phyloP scores from a whole-genome alignment of 2,888 invertebrate genomes.

The Cryptus viduatorius region DNA sequence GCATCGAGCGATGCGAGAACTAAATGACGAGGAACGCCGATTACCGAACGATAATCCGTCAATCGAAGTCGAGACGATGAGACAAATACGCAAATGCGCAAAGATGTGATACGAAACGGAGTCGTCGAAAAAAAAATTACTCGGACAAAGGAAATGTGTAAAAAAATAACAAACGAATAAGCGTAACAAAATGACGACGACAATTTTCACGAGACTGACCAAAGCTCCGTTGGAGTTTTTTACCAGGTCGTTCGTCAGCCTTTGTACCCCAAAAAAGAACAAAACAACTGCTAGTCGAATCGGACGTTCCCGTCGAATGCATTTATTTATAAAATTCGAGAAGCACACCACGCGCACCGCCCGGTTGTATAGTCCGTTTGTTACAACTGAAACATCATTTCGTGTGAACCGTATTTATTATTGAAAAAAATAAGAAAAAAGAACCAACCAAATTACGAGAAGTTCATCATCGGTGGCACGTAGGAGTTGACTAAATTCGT shows the following conservation, averaged over 20 bases:
- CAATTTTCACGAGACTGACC: slow-evolving; percentile 54
- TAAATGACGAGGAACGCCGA: slow-evolving; percentile 26
- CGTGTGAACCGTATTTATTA: not conserved
- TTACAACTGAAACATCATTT: not conserved
- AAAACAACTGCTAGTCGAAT: slow-evolving; percentile 56
- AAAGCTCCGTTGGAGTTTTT: not conserved
- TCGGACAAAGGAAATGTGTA: slow-evolving; percentile 1
- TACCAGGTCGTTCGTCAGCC: slow-evolving; percentile 30
- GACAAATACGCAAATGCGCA: slow-evolving; percentile 3
- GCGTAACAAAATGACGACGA: slow-evolving; percentile 1
- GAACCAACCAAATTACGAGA: not conserved
- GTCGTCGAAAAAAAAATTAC: not conserved
- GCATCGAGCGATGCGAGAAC: not conserved
- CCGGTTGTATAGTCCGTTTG: not conserved
- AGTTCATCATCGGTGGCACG: not conserved
- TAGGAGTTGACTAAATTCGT: slow-evolving; percentile 2
- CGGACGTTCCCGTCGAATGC: slow-evolving; percentile 54
- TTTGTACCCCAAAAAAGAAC: not conserved
- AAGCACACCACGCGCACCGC: slow-evolving; percentile 7
- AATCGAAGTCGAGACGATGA: not conserved
- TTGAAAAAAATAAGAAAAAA: not conserved
- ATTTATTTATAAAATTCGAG: slow-evolving; percentile 60
- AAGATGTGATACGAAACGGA: not conserved
- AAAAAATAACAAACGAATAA: not conserved
- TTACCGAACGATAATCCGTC: slow-evolving; percentile 16